A percentile compares a stretch with the other conserved stretches of the same genome.
Conservation (phyloP, 2,888 invertebrate genomes). For the Caenorhabditis imperialis region DNA sequence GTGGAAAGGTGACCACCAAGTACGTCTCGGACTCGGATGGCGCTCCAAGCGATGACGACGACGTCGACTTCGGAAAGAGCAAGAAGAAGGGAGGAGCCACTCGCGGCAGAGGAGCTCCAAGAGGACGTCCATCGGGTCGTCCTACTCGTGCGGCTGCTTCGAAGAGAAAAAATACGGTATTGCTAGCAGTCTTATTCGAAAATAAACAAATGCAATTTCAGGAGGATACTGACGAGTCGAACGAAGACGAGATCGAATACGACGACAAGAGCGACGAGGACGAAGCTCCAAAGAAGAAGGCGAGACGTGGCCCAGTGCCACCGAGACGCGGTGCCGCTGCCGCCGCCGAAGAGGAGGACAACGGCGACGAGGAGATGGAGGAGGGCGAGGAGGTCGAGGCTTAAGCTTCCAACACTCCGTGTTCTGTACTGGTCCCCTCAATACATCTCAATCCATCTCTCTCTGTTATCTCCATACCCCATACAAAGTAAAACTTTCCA, state of each 20-base stretch:
- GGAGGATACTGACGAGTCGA: conserved; percentile 61
- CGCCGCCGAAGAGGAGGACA: conserved; percentile 18
- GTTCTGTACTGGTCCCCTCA: conserved; percentile 15
- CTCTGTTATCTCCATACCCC: no score
- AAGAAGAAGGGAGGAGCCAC: conserved; percentile 32
- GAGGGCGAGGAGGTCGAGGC: conserved; percentile 33
- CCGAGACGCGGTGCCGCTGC: conserved; percentile 20
- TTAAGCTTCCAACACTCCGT: conserved; percentile 3
- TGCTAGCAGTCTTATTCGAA: no score
- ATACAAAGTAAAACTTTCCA: background rate
- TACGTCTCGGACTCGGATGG: conserved; percentile 49
- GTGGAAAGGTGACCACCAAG: conserved; percentile 26
- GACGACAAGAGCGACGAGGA: conserved; percentile 63
- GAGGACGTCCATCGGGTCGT: conserved; percentile 21
- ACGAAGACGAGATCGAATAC: conserved; percentile 64
- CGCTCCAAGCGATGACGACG: conserved; percentile 61
- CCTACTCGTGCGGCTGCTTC: conserved; percentile 52
- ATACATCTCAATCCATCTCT: conserved; percentile 14
- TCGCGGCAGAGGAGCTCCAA: conserved; percentile 36
- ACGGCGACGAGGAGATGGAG: conserved; percentile 3
- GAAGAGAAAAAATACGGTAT: conserved; percentile 51
- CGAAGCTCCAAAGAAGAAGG: conserved; percentile 46
- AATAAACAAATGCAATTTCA: no score
- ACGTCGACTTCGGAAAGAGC: conserved; percentile 61
- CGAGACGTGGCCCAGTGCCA: conserved; percentile 26